A percentile compares a stretch with the other conserved stretches of the same genome.
These are phyloP conservation scores for Cordilura impudica DNA, from an alignment of 2,888 invertebrate species.

Conservation along the genomic window DNA sequence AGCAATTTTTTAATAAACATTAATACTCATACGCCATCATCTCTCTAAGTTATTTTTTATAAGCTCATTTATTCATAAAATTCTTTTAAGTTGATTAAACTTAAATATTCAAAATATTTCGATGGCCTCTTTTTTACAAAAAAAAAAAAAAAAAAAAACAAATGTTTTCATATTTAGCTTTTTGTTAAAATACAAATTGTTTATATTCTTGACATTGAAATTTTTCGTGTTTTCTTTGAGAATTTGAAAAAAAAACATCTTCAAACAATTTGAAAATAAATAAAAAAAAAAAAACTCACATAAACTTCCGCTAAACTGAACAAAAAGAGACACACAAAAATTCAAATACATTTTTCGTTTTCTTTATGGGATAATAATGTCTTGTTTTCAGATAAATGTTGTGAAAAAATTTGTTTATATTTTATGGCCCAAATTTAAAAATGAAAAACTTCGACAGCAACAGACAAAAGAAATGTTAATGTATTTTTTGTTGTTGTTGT, in stretches of 20 bases:
- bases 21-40: not conserved
- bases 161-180: not conserved
- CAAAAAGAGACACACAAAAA: not conserved
- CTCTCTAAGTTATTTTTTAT: no score
- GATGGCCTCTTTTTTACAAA: not conserved
- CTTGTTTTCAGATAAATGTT: not conserved
- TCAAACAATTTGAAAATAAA: no score
- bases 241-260: not conserved
- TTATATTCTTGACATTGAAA: conserved; percentile 38
- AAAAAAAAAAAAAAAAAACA: not conserved
- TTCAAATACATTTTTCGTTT: conserved; percentile 3
- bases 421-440: conserved; percentile 45
- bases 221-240: conserved; percentile 1
- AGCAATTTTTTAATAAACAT: not conserved
- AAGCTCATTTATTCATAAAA: no score
- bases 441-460: not conserved
- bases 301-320: conserved; percentile 42
- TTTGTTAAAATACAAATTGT: no score
- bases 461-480: not conserved
- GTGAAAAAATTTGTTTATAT: conserved; percentile 29
- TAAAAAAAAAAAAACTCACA: conserved; percentile 3
- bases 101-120: not conserved
- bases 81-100: no score
- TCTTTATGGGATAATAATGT: conserved; percentile 4
- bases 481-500: not conserved